Percentiles rank a stretch among this genome's conserved stretches.
phyloP scores from a whole-genome alignment of 2,113 vertebrate species.

The Azemiops feae region DNA sequence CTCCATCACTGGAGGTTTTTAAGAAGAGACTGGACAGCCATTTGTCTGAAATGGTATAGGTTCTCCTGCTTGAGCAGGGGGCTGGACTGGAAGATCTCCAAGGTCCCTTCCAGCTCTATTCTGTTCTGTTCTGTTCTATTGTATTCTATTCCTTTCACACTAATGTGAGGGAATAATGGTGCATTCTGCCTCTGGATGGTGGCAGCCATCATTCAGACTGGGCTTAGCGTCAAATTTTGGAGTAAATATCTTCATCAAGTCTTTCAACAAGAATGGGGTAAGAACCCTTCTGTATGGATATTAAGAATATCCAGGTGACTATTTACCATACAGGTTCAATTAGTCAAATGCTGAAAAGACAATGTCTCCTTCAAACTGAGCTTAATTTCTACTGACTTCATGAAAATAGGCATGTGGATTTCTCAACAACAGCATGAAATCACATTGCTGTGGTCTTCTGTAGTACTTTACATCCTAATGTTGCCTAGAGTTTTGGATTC shows the following conservation, averaged over 20 bases:
- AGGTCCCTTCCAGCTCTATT: too few relatives aligned
- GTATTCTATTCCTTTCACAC: background rate
- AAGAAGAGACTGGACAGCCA: too few relatives aligned
- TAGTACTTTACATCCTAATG: background rate
- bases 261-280: background rate
- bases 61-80: too few relatives aligned
- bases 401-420: background rate
- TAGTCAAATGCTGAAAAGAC: background rate
- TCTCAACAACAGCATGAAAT: background rate
- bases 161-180: background rate
- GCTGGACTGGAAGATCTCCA: too few relatives aligned
- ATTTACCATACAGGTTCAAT: background rate
- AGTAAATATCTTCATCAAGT: background rate
- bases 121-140: too few relatives aligned
- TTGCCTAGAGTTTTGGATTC: background rate
- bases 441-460: background rate
- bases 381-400: background rate
- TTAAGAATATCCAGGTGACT: too few relatives aligned
- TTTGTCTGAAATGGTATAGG: too few relatives aligned
- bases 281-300: background rate
- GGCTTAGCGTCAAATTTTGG: background rate
- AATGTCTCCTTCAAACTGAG: background rate
- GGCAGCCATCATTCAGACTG: background rate
- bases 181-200: background rate
- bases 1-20: too few relatives aligned